Percentiles rank a stretch among this genome's conserved stretches.
Evolutionary conservation across 2,888 invertebrate species (phyloP).

Genomic region (Pachydiplax longipennis): DNA sequence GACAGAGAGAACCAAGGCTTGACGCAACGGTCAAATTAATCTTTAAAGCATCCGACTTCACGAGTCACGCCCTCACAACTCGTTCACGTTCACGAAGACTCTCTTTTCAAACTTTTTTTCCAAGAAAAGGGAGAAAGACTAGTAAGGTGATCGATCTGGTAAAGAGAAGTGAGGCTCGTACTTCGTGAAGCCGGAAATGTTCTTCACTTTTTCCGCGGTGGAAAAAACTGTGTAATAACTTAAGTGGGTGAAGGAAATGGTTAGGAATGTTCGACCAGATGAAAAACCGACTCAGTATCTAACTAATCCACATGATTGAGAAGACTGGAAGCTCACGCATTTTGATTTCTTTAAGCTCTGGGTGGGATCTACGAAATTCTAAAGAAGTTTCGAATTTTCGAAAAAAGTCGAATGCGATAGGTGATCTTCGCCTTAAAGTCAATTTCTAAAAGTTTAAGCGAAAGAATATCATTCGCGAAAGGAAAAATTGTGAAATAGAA

Average conservation of each 20-base stretch:
- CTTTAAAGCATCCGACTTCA: background rate
- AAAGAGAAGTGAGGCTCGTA: background rate
- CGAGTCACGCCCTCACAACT: slow-evolving; percentile 18
- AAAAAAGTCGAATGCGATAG: background rate
- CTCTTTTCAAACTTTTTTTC: slow-evolving; percentile 13
- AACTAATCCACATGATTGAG: no score
- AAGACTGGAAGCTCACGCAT: no score
- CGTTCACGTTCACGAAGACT: slow-evolving; percentile 1
- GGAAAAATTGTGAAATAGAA: no score
- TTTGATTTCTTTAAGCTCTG: background rate
- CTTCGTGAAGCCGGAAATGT: background rate
- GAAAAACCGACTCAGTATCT: no score
- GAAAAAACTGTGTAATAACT: background rate
- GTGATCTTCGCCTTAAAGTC: background rate
- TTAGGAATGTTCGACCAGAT: background rate
- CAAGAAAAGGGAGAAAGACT: slow-evolving; percentile 18
- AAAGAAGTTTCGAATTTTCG: background rate
- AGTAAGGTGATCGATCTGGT: slow-evolving; percentile 16
- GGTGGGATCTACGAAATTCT: background rate
- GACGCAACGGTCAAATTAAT: background rate
- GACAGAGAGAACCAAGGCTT: slow-evolving; percentile 2
- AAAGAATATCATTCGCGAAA: no score
- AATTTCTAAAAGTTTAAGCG: no score
- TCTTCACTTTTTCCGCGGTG: background rate
- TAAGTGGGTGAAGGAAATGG: slow-evolving; percentile 8